Base-by-base conservation (phyloP, 2,113 vertebrate genomes). In the Larimichthys crocea region DNA sequence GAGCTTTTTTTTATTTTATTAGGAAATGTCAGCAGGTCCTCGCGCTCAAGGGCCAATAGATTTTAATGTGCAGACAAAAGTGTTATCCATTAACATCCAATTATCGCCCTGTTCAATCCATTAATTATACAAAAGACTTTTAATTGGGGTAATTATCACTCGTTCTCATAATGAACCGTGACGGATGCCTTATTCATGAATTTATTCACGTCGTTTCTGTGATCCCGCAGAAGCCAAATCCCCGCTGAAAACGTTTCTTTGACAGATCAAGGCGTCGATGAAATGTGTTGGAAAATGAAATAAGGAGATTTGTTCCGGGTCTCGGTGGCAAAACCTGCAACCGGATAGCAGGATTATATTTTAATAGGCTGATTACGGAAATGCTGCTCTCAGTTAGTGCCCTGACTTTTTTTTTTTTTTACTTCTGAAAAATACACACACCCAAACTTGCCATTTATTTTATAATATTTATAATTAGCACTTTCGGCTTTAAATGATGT, bases 41-140 rank as follows among this genome's bases (percentile, higher is more conserved):
- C 59, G 56, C 69, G 81, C 88, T 86, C 66, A 40, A 71, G 83
- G 86, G 80, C 86, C 86, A 57, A 76, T 79, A 76, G 68, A 84
- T 87, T 79, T 91, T 76, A 88, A 84, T 85, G 90, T 77, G 84
- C 52, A 94, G 88, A 95, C 94, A 95, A 95, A 96, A 96, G 94
- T 95, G 96, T 96, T 96, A 97, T 98, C 96, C 97, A 99, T 99
- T 99, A 99, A 97, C 97, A 98, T 98, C 98, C 96, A 99, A 98
- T 99, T 98, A 99, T 95, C 94, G 94, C 95, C 94, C 65, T 92
- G 96, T 96, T 94, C 96, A 94, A 96, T 93, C 95, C 96, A 99
- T 99, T 99, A 98, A 97, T 97, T 98, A 97, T 97, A 97, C 96
- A 97, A 96, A 97, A 96, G 93, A 90, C 92, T 91, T 95, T 97